Evolutionary conservation across 2,113 vertebrate species (phyloP).

Genomic region (Aegithalos caudatus): DNA sequence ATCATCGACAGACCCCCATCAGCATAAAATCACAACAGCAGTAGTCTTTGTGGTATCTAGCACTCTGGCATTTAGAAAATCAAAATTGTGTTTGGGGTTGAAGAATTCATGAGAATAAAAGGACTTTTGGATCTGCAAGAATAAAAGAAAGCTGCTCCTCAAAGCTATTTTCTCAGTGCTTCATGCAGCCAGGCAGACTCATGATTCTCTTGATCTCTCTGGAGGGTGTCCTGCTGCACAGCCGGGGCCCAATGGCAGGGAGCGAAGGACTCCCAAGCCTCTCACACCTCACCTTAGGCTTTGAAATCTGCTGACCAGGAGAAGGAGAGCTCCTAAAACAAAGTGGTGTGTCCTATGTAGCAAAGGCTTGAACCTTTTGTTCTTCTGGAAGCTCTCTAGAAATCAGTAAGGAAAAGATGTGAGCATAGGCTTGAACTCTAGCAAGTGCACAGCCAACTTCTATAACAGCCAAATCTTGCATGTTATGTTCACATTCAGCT

Average conservation of each 20-base stretch:
- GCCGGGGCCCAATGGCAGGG: neutral
- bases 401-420: neutral
- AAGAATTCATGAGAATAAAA: neutral
- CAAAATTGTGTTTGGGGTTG: neutral
- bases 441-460: neutral
- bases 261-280: neutral
- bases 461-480: neutral
- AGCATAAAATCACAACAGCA: neutral
- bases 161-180: neutral
- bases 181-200: neutral
- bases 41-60: neutral
- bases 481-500: neutral
- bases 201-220: neutral
- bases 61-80: neutral
- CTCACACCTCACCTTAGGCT: neutral
- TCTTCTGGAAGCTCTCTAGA: neutral
- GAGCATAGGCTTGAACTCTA: neutral
- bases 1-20: neutral
- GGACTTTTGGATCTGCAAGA: neutral
- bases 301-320: neutral
- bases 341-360: neutral
- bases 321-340: neutral
- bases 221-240: neutral
- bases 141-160: neutral
- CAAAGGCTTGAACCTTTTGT: neutral